Percentiles rank a stretch among this genome's conserved stretches.
phyloP scores from a whole-genome alignment of 2,888 invertebrate genomes.

The Eristalis arbustorum region DNA sequence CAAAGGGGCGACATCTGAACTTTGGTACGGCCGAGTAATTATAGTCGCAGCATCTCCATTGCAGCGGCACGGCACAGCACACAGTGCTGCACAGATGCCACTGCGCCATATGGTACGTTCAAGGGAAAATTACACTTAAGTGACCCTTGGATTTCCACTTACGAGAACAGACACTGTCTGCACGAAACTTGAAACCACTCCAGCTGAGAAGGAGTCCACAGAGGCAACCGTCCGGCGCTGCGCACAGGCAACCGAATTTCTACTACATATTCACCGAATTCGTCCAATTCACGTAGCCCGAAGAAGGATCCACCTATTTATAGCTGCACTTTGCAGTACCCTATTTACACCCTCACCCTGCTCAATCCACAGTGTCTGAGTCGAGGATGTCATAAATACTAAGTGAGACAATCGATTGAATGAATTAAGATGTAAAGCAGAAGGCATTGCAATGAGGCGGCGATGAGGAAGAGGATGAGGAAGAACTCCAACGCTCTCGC shows the following conservation, averaged over 20 bases:
- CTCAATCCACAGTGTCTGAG: neutral
- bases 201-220: conserved; percentile 30
- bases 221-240: conserved; percentile 46
- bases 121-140: conserved; percentile 65
- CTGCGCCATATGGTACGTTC: conserved; percentile 62
- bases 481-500: neutral
- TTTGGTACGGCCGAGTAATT: conserved; percentile 63
- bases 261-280: conserved; percentile 24
- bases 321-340: conserved; percentile 49
- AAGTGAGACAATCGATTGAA: conserved; percentile 59
- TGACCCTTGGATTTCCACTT: conserved; percentile 67
- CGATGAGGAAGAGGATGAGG: neutral
- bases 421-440: conserved; percentile 51
- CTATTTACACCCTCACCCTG: neutral
- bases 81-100: conserved; percentile 45
- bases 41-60: conserved; percentile 46
- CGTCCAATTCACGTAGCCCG: conserved; percentile 17
- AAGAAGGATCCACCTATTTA: conserved; percentile 48
- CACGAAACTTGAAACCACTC: conserved; percentile 60
- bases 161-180: conserved; percentile 17
- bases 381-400: conserved; percentile 65
- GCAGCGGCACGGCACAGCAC: neutral
- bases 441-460: conserved; percentile 15
- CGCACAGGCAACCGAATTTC: conserved; percentile 29
- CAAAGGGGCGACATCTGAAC: conserved; percentile 66